Evolutionary conservation across 2,113 vertebrate species (phyloP).

Genomic region (Tenrec ecaudatus): DNA sequence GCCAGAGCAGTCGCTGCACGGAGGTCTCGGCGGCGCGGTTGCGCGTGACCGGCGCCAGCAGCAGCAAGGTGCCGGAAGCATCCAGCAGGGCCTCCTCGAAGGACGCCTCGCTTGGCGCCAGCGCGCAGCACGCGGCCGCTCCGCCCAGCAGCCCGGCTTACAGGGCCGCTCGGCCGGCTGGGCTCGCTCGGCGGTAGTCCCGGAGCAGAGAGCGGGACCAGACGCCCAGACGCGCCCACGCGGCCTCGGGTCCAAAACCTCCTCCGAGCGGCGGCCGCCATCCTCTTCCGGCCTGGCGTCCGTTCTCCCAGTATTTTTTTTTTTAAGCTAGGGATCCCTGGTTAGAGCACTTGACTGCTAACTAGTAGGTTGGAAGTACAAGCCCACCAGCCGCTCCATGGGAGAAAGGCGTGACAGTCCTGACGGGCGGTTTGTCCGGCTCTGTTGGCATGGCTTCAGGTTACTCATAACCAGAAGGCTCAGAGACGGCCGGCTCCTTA

Average conservation of each 20-base stretch:
- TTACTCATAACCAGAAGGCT: background rate
- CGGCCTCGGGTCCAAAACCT: conserved; percentile 82
- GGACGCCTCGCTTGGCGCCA: conserved; percentile 85
- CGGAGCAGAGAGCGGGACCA: conserved; percentile 82
- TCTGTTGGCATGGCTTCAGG: too few relatives aligned
- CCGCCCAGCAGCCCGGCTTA: conserved; percentile 87
- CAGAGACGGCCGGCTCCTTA: background rate
- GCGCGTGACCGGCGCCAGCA: conserved; percentile 92
- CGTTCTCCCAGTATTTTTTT: accelerated
- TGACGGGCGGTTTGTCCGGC: too few relatives aligned
- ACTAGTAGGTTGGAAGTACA: too few relatives aligned
- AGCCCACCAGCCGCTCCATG: too few relatives aligned
- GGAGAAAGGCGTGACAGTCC: too few relatives aligned
- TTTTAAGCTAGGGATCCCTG: background rate
- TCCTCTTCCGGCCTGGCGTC: conserved; percentile 60
- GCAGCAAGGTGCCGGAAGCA: conserved; percentile 87
- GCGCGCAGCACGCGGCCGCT: conserved; percentile 82
- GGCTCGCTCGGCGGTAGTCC: conserved; percentile 92
- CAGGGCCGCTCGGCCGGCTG: conserved; percentile 85
- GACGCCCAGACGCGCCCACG: conserved; percentile 85
- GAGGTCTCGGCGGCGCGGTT: conserved; percentile 81
- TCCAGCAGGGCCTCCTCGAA: conserved; percentile 90
- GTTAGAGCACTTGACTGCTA: background rate
- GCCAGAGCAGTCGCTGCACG: conserved; percentile 87
- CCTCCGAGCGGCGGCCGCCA: conserved; percentile 83